Percentiles rank a stretch among this genome's conserved stretches.
These are phyloP conservation scores for Delphinapterus leucas DNA, from an alignment of 2,113 vertebrate genomes.

Conservation along the genomic window DNA sequence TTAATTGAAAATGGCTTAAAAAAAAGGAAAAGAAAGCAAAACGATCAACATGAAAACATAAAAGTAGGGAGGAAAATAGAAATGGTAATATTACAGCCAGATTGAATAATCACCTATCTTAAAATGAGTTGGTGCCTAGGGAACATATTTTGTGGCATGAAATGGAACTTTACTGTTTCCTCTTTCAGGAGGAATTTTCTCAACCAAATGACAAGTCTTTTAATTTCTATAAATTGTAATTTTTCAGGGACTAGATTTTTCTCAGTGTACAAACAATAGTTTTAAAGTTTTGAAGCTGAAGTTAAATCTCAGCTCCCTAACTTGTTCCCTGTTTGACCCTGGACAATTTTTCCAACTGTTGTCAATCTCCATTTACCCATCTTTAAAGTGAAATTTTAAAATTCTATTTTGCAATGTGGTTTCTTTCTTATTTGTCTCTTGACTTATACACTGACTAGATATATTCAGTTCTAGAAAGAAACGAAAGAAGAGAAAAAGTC, in stretches of 20 bases:
- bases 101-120: not conserved
- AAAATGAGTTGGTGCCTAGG: not conserved
- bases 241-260: constrained; percentile 13
- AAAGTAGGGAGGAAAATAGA: not conserved
- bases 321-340: not conserved
- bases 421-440: not conserved
- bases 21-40: not conserved
- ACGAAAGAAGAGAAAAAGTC: not conserved
- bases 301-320: not conserved
- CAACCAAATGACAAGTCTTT: not conserved
- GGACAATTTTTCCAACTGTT: not conserved
- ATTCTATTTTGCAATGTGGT: not conserved
- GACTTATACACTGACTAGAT: not conserved
- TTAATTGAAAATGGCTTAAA: constrained; percentile 43
- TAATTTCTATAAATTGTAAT: not conserved
- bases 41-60: not conserved
- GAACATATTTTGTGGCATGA: not conserved
- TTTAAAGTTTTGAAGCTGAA: not conserved
- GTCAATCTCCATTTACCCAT: not conserved
- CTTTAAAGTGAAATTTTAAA: constrained; percentile 22
- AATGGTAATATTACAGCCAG: not conserved
- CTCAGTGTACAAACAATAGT: not conserved
- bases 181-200: not conserved
- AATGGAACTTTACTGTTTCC: not conserved
- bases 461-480: not conserved